Evolutionary conservation across 2,797 vertebrate species (phyloP).

Genomic region (Cirrhinus molitorella): DNA sequence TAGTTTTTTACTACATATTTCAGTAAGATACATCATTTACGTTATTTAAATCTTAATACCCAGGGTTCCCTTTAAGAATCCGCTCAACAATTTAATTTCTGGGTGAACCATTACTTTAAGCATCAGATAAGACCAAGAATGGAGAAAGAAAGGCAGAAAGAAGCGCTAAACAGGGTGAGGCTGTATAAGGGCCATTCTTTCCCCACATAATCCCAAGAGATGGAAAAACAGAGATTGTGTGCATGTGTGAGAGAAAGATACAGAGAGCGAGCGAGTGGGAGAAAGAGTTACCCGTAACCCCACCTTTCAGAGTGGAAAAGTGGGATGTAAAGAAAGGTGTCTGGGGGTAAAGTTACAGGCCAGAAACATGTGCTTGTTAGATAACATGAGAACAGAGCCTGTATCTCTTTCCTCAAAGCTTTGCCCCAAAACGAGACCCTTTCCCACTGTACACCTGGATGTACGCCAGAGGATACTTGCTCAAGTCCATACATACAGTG

Average conservation of each 20-base stretch:
- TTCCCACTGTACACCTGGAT: slow-evolving; percentile 18
- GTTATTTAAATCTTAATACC: too few species aligned
- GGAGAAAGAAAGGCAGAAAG: slow-evolving; percentile 15
- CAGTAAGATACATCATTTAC: too few species aligned
- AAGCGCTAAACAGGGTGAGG: slow-evolving; percentile 5
- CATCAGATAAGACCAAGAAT: neutral
- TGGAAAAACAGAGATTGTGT: slow-evolving; percentile 8
- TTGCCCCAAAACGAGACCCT: slow-evolving; percentile 23
- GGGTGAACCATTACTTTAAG: neutral
- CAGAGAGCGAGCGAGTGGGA: neutral
- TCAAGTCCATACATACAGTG: neutral
- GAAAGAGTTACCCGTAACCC: neutral
- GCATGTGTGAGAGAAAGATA: slow-evolving; percentile 6
- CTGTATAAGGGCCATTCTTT: slow-evolving; percentile 4
- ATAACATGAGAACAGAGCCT: slow-evolving; percentile 35
- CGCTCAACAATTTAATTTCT: neutral
- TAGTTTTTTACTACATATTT: too few species aligned
- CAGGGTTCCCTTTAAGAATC: too few species aligned
- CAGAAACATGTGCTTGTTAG: slow-evolving; percentile 45
- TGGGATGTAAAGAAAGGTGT: slow-evolving; percentile 10
- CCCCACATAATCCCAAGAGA: slow-evolving; percentile 23
- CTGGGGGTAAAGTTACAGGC: slow-evolving; percentile 44
- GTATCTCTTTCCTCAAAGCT: slow-evolving; percentile 42
- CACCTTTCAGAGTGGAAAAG: neutral
- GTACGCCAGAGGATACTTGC: neutral